Percentiles rank a stretch among this genome's conserved stretches.
phyloP scores from a whole-genome alignment of 1,140 invertebrate genomes.

The Drosophila trapezifrons region DNA sequence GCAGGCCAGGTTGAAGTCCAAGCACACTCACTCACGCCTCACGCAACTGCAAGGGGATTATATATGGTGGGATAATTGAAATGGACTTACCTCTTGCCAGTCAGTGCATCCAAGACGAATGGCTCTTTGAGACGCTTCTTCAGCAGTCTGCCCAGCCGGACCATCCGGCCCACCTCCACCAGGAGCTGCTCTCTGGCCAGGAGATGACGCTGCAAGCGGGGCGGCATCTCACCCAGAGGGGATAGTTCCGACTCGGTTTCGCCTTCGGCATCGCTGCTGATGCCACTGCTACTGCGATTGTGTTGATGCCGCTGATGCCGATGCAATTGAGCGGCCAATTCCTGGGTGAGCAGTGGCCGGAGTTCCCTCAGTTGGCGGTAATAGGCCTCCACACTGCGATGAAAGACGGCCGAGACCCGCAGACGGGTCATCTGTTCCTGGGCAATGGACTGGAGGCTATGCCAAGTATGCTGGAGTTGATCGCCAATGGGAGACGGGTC shows the following conservation, averaged over 20 bases:
- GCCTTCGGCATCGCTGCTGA: constrained; percentile 75
- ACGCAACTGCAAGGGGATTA: constrained; percentile 15
- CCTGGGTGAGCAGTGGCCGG: constrained; percentile 85
- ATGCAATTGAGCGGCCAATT: constrained; percentile 62
- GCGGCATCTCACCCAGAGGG: constrained; percentile 40
- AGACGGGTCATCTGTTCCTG: constrained; percentile 91
- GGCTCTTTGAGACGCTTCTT: constrained; percentile 88
- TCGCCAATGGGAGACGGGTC: constrained; percentile 51
- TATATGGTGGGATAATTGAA: constrained; percentile 1
- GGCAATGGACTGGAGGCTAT: constrained; percentile 88
- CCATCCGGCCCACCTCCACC: constrained; percentile 90
- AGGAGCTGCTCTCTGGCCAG: constrained; percentile 88
- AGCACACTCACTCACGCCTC: constrained; percentile 18
- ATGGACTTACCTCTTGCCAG: constrained; percentile 75
- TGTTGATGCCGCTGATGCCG: constrained; percentile 67
- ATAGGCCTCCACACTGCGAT: constrained; percentile 90
- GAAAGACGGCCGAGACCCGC: constrained; percentile 90
- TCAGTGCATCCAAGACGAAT: constrained; percentile 84
- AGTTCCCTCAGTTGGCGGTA: constrained; percentile 86
- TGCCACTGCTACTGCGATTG: constrained; percentile 76
- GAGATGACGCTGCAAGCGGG: constrained; percentile 85
- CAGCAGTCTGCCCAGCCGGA: constrained; percentile 88
- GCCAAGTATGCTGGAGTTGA: constrained; percentile 88
- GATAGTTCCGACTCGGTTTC: constrained; percentile 56
- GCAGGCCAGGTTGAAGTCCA: constrained; percentile 11